Percentiles rank a stretch among this genome's conserved stretches.
phyloP scores from a whole-genome alignment of 2,113 vertebrate genomes.

The Naja naja region DNA sequence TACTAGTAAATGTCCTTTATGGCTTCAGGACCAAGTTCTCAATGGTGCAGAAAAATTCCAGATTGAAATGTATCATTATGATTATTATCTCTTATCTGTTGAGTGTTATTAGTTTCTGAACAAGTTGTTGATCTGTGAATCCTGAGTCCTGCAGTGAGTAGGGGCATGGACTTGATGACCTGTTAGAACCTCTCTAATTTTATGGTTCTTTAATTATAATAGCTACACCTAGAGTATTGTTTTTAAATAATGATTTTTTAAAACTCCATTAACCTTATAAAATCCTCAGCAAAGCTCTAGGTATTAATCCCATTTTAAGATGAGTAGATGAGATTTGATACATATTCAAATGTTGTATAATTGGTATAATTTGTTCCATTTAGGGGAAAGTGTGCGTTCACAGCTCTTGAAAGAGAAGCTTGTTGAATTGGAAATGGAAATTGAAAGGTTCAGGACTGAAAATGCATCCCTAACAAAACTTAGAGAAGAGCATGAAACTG shows the following conservation, averaged over 20 bases:
- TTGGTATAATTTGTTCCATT: constrained; percentile 30
- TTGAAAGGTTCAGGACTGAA: constrained; percentile 89
- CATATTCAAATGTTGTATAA: not conserved
- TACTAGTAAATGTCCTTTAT: not conserved
- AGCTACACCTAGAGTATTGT: not conserved
- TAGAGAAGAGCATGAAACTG: constrained; percentile 79
- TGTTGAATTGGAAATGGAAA: constrained; percentile 86
- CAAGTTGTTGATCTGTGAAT: not conserved
- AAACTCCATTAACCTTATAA: not conserved
- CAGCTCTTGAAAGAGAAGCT: constrained; percentile 82
- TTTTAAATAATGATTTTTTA: not conserved
- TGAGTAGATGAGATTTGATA: not conserved
- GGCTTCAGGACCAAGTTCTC: not conserved
- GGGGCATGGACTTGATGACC: not conserved
- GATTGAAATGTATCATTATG: not conserved
- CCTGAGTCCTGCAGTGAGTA: not conserved
- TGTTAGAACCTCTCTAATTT: not conserved
- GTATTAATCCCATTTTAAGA: not conserved
- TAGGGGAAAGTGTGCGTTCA: constrained; percentile 78
- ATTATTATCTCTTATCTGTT: not conserved
- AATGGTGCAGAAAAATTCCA: not conserved
- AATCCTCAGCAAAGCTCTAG: not conserved
- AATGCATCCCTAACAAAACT: constrained; percentile 80
- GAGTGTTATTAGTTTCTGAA: not conserved
- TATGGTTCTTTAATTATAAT: not conserved